Conservation (phyloP, 2,888 invertebrate species). For the Hypsopygia costalis region DNA sequence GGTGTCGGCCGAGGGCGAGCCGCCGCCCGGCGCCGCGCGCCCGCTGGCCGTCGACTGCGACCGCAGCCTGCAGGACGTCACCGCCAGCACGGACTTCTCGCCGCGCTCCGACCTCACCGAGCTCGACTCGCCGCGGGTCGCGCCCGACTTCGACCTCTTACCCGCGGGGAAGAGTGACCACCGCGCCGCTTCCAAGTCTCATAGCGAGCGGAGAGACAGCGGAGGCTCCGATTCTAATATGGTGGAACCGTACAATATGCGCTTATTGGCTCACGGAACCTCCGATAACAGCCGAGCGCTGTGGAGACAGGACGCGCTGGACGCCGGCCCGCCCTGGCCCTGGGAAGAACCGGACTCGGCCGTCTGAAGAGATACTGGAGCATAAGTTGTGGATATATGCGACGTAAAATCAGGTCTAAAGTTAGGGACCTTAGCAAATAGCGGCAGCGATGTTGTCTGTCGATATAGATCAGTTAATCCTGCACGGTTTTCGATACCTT, state of each 20-base stretch:
- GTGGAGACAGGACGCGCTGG: slow-evolving; percentile 75
- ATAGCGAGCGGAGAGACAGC: slow-evolving; percentile 39
- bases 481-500: too few relatives aligned
- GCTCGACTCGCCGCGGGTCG: slow-evolving; percentile 43
- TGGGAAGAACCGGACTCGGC: slow-evolving; percentile 73
- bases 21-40: slow-evolving; percentile 26
- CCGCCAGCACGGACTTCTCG: slow-evolving; percentile 49
- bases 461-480: too few relatives aligned
- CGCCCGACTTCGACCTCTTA: slow-evolving; percentile 46
- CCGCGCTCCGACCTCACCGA: slow-evolving; percentile 67
- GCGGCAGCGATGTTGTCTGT: background rate
- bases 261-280: slow-evolving; percentile 55
- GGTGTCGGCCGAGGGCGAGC: slow-evolving; percentile 60
- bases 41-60: slow-evolving; percentile 36
- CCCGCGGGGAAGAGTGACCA: slow-evolving; percentile 41
- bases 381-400: background rate
- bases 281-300: slow-evolving; percentile 55
- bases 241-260: slow-evolving; percentile 71
- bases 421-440: background rate
- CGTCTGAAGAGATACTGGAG: slow-evolving; percentile 38
- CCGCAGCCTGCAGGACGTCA: slow-evolving; percentile 31
- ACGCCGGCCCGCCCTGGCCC: slow-evolving; percentile 70
- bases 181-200: slow-evolving; percentile 16
- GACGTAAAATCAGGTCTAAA: background rate
- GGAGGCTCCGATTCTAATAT: slow-evolving; percentile 49